Percentiles rank a stretch among this genome's conserved stretches.
Evolutionary conservation across 2,888 invertebrate species (phyloP).

Genomic region (Ptilodon capucinus): DNA sequence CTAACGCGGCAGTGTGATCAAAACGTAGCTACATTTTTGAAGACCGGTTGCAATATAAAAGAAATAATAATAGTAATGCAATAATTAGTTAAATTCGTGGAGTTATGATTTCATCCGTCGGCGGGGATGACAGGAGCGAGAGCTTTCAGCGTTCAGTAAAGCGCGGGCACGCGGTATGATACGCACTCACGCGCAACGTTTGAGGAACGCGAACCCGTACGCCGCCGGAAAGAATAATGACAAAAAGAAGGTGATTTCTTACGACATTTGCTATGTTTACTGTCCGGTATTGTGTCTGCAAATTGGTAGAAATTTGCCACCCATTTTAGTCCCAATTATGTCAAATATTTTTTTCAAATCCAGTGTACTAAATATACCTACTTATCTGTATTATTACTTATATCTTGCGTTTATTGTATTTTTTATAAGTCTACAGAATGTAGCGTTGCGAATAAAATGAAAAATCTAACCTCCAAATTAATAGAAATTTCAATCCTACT

Average conservation of each 20-base stretch:
- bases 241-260: constrained; percentile 40
- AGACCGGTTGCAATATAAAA: background rate
- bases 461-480: too few relatives aligned
- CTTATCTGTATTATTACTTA: background rate
- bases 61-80: constrained; percentile 6
- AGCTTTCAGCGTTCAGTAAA: constrained; percentile 57
- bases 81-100: constrained; percentile 28
- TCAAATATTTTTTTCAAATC: background rate
- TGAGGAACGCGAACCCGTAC: constrained; percentile 32
- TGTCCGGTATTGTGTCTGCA: background rate
- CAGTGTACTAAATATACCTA: background rate
- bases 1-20: too few relatives aligned
- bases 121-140: constrained; percentile 45
- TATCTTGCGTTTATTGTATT: background rate
- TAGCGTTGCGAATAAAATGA: too few relatives aligned
- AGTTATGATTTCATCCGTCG: constrained; percentile 42
- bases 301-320: background rate
- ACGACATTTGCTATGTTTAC: background rate
- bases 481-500: too few relatives aligned
- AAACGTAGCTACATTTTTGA: background rate
- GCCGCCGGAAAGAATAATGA: constrained; percentile 51
- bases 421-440: background rate
- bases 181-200: constrained; percentile 48
- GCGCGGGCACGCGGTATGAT: constrained; percentile 50
- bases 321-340: background rate